A percentile compares a stretch with the other conserved stretches of the same genome.
phyloP scores from a whole-genome alignment of 2,113 vertebrate genomes.

The Dolichallabes microphthalmus region DNA sequence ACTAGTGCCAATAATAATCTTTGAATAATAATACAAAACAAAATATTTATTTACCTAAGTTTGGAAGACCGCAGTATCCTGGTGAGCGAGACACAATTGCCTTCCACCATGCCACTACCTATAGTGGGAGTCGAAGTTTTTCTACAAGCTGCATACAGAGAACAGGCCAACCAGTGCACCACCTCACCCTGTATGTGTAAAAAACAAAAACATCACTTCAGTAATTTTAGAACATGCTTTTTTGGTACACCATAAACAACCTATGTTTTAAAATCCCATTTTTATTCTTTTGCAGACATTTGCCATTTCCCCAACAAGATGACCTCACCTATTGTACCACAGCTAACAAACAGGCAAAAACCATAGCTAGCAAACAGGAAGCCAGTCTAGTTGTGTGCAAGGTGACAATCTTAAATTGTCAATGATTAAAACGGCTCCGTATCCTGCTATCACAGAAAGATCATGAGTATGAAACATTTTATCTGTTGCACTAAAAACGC shows the following conservation, averaged over 20 bases:
- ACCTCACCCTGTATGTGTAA: constrained; percentile 80
- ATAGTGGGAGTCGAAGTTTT: constrained; percentile 89
- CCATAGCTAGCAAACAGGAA: no score
- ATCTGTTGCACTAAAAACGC: no score
- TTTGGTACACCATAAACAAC: neutral
- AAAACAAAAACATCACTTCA: neutral
- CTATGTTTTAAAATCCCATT: neutral
- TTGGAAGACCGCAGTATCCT: constrained; percentile 90
- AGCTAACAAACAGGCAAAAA: no score
- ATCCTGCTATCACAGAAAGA: no score
- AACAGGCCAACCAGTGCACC: constrained; percentile 92
- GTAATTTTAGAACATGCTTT: no score
- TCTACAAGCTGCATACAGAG: constrained; percentile 91
- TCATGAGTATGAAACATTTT: no score
- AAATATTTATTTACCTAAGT: constrained; percentile 77
- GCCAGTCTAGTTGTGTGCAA: no score
- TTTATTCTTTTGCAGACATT: neutral
- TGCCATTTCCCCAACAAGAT: neutral
- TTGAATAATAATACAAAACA: neutral
- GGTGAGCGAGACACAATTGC: constrained; percentile 95
- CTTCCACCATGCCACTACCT: constrained; percentile 90
- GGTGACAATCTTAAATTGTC: no score
- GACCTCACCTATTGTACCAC: no score
- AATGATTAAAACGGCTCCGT: no score
- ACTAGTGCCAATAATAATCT: neutral